A percentile compares a stretch with the other conserved stretches of the same genome.
phyloP scores from a whole-genome alignment of 2,113 vertebrate species.

The Scolopax mira region DNA sequence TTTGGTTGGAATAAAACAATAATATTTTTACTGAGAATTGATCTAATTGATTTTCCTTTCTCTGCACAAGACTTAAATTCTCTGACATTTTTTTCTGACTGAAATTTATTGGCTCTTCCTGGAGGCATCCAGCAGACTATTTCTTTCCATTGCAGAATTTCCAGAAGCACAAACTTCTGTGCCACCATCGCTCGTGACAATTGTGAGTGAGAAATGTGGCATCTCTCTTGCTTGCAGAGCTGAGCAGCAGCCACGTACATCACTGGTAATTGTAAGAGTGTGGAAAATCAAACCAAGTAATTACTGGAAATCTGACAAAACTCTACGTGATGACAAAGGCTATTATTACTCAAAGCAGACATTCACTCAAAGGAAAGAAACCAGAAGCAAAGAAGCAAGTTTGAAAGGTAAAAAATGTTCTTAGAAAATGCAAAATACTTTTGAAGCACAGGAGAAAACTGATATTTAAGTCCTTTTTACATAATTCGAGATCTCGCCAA shows the following conservation, averaged over 20 bases:
- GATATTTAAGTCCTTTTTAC: background rate
- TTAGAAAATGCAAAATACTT: background rate
- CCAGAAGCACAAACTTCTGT: background rate
- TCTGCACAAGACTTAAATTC: background rate
- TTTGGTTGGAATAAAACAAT: background rate
- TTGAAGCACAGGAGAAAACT: background rate
- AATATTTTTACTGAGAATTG: constrained; percentile 27
- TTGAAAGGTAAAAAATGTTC: background rate
- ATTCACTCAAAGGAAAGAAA: background rate
- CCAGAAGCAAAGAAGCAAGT: background rate
- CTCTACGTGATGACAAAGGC: background rate
- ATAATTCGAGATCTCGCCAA: background rate
- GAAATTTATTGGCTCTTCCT: background rate
- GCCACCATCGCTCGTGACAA: background rate
- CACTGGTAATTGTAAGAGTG: background rate
- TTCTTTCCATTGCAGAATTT: background rate
- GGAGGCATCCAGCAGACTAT: background rate
- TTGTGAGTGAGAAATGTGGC: background rate
- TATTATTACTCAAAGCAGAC: background rate
- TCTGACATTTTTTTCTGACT: background rate
- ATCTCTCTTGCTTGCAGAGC: background rate
- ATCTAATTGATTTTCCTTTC: constrained; percentile 44
- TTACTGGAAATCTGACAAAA: background rate
- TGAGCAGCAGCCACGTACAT: background rate
- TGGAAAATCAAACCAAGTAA: background rate